A percentile compares a stretch with the other conserved stretches of the same genome.
These are phyloP conservation scores for Phainopepla nitens DNA, from an alignment of 2,113 vertebrate genomes.

Conservation along the genomic window DNA sequence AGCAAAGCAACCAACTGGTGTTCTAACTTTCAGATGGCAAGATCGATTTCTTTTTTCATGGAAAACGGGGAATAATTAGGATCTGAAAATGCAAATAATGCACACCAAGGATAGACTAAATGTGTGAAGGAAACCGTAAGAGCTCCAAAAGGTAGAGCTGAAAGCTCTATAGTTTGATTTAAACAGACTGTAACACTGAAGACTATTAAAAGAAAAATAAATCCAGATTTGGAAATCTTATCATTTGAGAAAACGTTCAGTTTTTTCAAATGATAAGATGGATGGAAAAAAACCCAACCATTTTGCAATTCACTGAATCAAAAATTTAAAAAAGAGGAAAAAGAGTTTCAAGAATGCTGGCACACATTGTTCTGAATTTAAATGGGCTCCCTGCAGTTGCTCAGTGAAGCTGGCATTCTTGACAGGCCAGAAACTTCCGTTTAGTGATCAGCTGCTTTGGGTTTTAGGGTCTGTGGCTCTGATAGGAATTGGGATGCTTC, in stretches of 20 bases:
- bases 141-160: background rate
- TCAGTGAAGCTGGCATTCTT: slow-evolving; percentile 30
- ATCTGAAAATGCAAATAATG: background rate
- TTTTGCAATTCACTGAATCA: background rate
- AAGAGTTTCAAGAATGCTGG: background rate
- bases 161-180: background rate
- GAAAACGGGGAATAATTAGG: background rate
- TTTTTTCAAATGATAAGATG: background rate
- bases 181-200: background rate
- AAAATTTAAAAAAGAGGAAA: background rate
- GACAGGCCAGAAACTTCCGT: slow-evolving; percentile 28
- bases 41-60: background rate
- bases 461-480: background rate
- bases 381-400: background rate
- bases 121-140: background rate
- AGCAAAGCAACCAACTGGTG: background rate
- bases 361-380: background rate
- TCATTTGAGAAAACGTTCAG: background rate
- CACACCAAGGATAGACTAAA: background rate
- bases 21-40: background rate
- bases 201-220: background rate
- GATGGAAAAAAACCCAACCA: background rate
- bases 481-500: background rate
- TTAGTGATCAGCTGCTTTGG: background rate
- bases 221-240: background rate